A percentile compares a stretch with the other conserved stretches of the same genome.
phyloP scores from a whole-genome alignment of 1,140 invertebrate species.

The Drosophila rhopaloa region DNA sequence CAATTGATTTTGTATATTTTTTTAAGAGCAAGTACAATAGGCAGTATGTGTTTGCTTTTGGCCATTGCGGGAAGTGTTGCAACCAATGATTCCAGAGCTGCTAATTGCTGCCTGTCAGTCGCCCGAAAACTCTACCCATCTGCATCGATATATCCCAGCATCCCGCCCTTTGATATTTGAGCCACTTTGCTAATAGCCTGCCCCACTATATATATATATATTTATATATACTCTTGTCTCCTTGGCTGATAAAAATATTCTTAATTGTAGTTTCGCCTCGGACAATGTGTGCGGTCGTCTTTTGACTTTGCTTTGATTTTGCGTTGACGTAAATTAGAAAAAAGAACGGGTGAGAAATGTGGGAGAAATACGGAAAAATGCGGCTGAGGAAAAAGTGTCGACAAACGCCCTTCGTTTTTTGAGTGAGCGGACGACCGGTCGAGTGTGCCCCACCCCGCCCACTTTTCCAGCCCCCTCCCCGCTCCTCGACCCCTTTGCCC shows the following conservation, averaged over 20 bases:
- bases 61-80: slow-evolving; percentile 2
- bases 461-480: not conserved
- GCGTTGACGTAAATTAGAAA: slow-evolving; percentile 73
- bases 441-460: not conserved
- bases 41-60: not conserved
- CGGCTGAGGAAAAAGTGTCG: slow-evolving; percentile 3
- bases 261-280: slow-evolving; percentile 61
- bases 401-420: slow-evolving; percentile 22
- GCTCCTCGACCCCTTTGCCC: slow-evolving; percentile 27
- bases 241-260: slow-evolving; percentile 73
- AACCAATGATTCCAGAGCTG: slow-evolving; percentile 30
- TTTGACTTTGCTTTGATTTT: slow-evolving; percentile 80
- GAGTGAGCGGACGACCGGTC: slow-evolving; percentile 27
- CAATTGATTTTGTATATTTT: no score
- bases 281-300: slow-evolving; percentile 71
- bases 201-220: not conserved
- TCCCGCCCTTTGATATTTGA: slow-evolving; percentile 76
- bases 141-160: slow-evolving; percentile 9
- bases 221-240: not conserved
- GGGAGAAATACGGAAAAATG: slow-evolving; percentile 1
- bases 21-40: not conserved
- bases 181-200: slow-evolving; percentile 75
- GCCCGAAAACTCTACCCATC: slow-evolving; percentile 2
- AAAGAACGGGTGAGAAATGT: slow-evolving; percentile 10
- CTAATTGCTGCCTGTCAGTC: slow-evolving; percentile 65